Base-by-base conservation (phyloP, 2,113 vertebrate genomes). In the Azemiops feae region DNA sequence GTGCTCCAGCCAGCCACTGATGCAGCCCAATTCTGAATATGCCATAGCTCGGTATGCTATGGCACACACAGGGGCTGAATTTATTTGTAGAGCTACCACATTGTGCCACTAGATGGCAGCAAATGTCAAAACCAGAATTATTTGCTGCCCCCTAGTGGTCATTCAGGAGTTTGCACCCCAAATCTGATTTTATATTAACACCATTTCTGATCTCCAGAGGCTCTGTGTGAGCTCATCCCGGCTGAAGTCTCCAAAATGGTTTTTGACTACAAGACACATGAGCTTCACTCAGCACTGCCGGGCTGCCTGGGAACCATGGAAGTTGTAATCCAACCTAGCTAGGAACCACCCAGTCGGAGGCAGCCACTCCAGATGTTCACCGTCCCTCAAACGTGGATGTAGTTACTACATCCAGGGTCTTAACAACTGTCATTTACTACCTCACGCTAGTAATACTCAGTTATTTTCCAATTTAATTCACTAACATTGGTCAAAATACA, bases 391-490 rank as follows among this genome's bases (percentile, higher is more conserved):
- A 10, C 45, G 27, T 45, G 86, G 22, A 5, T 53, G 20, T 20
- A 7, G 12, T 20, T 85, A 27, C 14, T 34, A n/a, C 25, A 14
- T 22, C 22, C n/a, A 30, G 22, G 53, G 8, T 52, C 18, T 64
- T 23, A 3, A 45, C 11, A 6, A 25, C 27, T 45, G 20, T 18
- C 27, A 14, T 45, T 64, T 53, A 74, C 52, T 54, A 55, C 16
- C 89, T 34, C 12, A 64, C 16, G 5, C 7, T 4, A 0, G 30
- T 89, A 85, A 53, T 45, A 58, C 54, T 92, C 74, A 57, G 1
- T 57, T 91, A 60, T 92, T 86, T 74, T 50, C 55, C 60, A 16
- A 64, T 87, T 86, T 92, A 94, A 92, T 89, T 94, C 88, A 69
- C 88, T 90, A 86, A 64, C 30, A 47, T 55, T 89, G 53, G 88